These are phyloP conservation scores for Phallusia fumigata DNA, from an alignment of 23 tunicate species.

Conservation along the genomic window DNA sequence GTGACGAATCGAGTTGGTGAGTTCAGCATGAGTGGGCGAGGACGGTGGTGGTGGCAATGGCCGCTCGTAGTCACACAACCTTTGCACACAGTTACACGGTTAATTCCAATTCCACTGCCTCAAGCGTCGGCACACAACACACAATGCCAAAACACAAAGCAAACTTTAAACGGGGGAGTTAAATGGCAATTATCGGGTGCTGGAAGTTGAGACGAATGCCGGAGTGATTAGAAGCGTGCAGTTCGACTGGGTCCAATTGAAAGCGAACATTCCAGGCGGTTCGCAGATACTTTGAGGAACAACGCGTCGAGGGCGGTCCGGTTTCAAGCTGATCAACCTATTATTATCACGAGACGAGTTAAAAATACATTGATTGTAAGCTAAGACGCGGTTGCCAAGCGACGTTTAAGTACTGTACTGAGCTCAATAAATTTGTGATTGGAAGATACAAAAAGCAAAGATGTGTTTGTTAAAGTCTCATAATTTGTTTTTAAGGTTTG, in stretches of 20 bases:
- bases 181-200: neutral
- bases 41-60: slow-evolving; percentile 57
- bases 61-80: slow-evolving; percentile 25
- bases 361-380: neutral
- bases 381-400: neutral
- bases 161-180: neutral
- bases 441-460: too few relatives aligned
- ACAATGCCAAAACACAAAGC: neutral
- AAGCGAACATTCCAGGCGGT: neutral
- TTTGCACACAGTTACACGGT: neutral
- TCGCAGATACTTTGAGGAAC: neutral
- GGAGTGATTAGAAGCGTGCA: neutral
- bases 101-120: neutral
- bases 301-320: neutral
- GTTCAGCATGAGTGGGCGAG: slow-evolving; percentile 93
- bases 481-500: too few relatives aligned
- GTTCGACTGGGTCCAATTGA: neutral
- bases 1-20: slow-evolving; percentile 92
- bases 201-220: neutral
- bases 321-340: slow-evolving; percentile 16
- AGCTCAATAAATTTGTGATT: too few relatives aligned
- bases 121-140: neutral
- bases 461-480: too few relatives aligned
- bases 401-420: neutral
- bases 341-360: neutral